phyloP scores from a whole-genome alignment of 1,140 invertebrate genomes.

The Calliopsis andreniformis region DNA sequence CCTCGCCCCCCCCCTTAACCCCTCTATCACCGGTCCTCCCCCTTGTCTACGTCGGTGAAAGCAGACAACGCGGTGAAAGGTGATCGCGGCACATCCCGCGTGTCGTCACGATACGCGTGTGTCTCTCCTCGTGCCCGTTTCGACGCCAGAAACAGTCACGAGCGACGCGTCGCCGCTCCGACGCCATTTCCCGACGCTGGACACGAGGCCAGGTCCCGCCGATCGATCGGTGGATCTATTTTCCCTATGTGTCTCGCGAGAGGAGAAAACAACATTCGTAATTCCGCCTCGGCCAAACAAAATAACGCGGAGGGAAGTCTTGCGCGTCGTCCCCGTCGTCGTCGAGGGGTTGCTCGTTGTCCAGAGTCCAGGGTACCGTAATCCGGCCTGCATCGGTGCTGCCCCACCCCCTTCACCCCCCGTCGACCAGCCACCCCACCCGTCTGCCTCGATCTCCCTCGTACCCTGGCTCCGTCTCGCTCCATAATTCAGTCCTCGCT shows the following conservation, averaged over 20 bases:
- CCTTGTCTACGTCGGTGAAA: conserved; percentile 43
- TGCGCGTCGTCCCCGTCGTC: conserved; percentile 23
- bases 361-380: conserved; percentile 52
- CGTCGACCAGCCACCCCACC: not conserved
- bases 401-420: not conserved
- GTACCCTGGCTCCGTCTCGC: conserved; percentile 57
- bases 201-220: no score
- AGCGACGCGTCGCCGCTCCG: no score
- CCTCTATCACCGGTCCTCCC: no score
- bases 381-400: conserved; percentile 53
- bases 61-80: conserved; percentile 48
- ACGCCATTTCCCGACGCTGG: no score
- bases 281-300: not conserved
- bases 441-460: conserved; percentile 10
- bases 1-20: conserved; percentile 42
- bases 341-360: conserved; percentile 45
- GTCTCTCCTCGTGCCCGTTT: conserved; percentile 27
- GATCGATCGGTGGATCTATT: no score
- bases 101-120: conserved; percentile 19
- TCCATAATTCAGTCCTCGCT: conserved; percentile 74
- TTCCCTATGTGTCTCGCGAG: no score
- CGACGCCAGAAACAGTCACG: conserved; percentile 1
- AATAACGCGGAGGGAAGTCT: conserved; percentile 16
- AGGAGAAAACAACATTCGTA: conserved; percentile 5
- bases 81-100: conserved; percentile 40